Base-by-base conservation (phyloP, 1,140 invertebrate genomes). In the Dendroctonus valens region DNA sequence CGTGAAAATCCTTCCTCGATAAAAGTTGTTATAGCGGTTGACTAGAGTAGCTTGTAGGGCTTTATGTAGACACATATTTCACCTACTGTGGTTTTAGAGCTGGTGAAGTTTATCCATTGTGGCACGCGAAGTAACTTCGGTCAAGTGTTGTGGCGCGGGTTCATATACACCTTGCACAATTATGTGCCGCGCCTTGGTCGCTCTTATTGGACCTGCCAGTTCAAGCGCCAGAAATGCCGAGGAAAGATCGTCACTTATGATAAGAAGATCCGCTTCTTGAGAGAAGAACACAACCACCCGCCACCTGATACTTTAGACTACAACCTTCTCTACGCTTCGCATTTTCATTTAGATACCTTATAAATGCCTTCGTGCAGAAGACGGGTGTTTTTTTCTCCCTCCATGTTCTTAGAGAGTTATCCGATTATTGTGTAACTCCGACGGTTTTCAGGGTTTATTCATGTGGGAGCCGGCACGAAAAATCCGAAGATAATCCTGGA, bases 401-500 rank as follows among this genome's bases (percentile, higher is more conserved):
- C 5, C 46, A 48, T 48, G n/a, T 26, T 26, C 26, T 26, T 26
- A 26, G 26, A 26, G 26, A 3, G 26, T 26, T 26, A 26, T 26
- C 26, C 26, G 26, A 26, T 26, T 26, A 26, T 26, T 26, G 26
- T 26, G 26, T 26, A 26, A 26, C 26, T 26, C 26, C 26, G 26
- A 26, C 26, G 26, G 44, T 55, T 73, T 73, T 62, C 62, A 73
- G 70, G 64, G 61, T 54, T 59, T 14, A 70, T 74, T 41, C 69
- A 68, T 46, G 69, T 74, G 55, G 53, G 63, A 54, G 55, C 55
- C 37, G 72, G 72, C 5, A 65, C 58, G 4, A 69, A 69, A 55
- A 72, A 72, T 58, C 72, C 72, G 11, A 73, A 73, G 49, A 59
- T 73, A 15, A 69, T 73, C 41, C 50, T 73, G 41, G 70, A 73